Conservation (phyloP, 2,113 vertebrate genomes). For the Pseudolaguvia tuberculata region DNA sequence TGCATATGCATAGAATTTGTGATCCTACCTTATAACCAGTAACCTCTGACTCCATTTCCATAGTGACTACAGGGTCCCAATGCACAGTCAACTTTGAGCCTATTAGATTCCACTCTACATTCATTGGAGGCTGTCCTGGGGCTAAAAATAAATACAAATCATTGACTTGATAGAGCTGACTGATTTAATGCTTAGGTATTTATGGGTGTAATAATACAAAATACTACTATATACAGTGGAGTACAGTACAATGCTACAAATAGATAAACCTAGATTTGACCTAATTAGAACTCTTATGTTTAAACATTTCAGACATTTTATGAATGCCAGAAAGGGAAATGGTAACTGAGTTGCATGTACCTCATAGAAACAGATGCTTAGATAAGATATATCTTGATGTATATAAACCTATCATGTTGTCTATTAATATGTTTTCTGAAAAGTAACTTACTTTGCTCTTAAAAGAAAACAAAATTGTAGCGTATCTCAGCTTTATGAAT, state of each 20-base stretch:
- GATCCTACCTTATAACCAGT: slow-evolving; percentile 86
- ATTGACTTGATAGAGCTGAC: not conserved
- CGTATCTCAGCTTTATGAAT: too few relatives aligned
- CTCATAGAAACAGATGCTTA: too few relatives aligned
- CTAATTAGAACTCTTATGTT: too few relatives aligned
- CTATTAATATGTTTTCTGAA: too few relatives aligned
- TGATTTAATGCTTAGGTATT: not conserved
- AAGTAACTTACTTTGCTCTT: too few relatives aligned
- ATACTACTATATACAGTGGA: not conserved
- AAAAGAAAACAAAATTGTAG: too few relatives aligned
- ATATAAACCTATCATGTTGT: too few relatives aligned
- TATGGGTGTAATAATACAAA: not conserved
- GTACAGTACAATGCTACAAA: not conserved
- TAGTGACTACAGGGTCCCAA: slow-evolving; percentile 88
- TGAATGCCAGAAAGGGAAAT: too few relatives aligned
- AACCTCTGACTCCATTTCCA: slow-evolving; percentile 90
- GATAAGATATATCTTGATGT: too few relatives aligned
- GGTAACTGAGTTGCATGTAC: too few relatives aligned
- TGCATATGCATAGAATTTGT: not conserved
- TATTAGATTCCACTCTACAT: slow-evolving; percentile 86
- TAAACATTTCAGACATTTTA: too few relatives aligned
- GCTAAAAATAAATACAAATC: slow-evolving; percentile 63
- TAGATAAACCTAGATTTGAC: too few relatives aligned
- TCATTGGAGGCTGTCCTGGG: slow-evolving; percentile 83
- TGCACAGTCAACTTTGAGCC: slow-evolving; percentile 81